A percentile compares a stretch with the other conserved stretches of the same genome.
Conservation (phyloP, 2,113 vertebrate species). For the Acanthochromis polyacanthus region DNA sequence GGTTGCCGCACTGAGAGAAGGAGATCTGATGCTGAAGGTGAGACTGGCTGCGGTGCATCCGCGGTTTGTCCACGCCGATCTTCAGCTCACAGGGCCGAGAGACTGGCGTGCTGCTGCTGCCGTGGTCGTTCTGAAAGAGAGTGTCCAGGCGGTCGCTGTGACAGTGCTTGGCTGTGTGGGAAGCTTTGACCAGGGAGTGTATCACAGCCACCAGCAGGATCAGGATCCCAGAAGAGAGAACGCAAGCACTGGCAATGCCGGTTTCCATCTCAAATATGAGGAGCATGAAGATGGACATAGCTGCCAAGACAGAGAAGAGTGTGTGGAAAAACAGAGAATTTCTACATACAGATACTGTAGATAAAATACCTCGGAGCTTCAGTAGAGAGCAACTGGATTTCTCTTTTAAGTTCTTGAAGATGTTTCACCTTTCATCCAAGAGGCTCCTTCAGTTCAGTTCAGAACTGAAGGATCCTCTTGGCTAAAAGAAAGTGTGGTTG, state of each 20-base stretch:
- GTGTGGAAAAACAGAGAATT: neutral
- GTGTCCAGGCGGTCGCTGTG: slow-evolving; percentile 71
- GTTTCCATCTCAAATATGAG: slow-evolving; percentile 89
- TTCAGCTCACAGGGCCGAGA: slow-evolving; percentile 75
- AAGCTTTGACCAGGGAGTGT: slow-evolving; percentile 84
- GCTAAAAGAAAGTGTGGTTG: too few species aligned
- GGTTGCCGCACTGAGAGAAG: slow-evolving; percentile 76
- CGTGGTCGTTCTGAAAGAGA: slow-evolving; percentile 84
- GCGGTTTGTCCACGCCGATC: slow-evolving; percentile 71
- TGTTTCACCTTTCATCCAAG: too few species aligned
- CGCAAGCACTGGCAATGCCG: slow-evolving; percentile 85
- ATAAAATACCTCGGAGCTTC: neutral
- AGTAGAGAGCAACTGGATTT: too few species aligned
- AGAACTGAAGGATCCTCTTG: too few species aligned
- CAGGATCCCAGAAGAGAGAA: slow-evolving; percentile 88
- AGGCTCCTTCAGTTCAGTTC: too few species aligned
- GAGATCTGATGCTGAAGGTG: slow-evolving; percentile 83
- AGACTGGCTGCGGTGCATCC: slow-evolving; percentile 74
- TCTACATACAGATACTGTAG: neutral
- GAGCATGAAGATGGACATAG: slow-evolving; percentile 90
- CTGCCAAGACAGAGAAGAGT: slow-evolving; percentile 58
- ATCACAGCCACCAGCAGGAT: slow-evolving; percentile 84
- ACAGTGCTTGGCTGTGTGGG: slow-evolving; percentile 55
- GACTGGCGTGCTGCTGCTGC: slow-evolving; percentile 48
- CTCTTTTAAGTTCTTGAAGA: too few species aligned